phyloP scores from a whole-genome alignment of 2,797 vertebrate species.

The Sebastes hubbsi region DNA sequence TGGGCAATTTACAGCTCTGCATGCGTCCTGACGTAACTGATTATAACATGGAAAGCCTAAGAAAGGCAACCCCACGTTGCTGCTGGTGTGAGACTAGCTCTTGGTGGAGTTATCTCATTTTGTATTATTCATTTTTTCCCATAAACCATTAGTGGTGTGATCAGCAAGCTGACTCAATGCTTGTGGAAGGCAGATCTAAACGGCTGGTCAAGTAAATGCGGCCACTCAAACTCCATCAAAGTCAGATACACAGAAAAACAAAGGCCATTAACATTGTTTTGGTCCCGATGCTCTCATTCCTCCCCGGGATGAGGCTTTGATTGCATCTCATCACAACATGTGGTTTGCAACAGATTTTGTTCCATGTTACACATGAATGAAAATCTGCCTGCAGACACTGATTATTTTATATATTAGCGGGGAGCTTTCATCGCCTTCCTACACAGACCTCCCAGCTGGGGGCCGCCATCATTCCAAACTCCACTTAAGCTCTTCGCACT shows the following conservation, averaged over 20 bases:
- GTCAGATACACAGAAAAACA: conserved; percentile 31
- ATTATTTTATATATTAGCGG: conserved; percentile 70
- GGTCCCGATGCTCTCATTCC: conserved; percentile 45
- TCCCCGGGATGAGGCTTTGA: conserved; percentile 57
- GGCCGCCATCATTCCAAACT: conserved; percentile 45
- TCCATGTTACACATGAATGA: conserved; percentile 60
- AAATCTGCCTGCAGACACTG: conserved; percentile 57
- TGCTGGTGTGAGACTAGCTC: conserved; percentile 34
- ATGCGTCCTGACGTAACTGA: conserved; percentile 57
- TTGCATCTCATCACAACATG: conserved; percentile 63
- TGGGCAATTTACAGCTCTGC: conserved; percentile 35
- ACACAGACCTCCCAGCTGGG: conserved; percentile 67
- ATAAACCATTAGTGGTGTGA: conserved; percentile 48
- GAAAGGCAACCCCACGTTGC: conserved; percentile 37
- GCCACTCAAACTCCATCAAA: conserved; percentile 28
- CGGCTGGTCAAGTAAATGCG: conserved; percentile 25
- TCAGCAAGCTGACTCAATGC: conserved; percentile 29
- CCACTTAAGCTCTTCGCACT: conserved; percentile 67
- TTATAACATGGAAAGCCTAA: conserved; percentile 60
- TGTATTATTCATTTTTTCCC: conserved; percentile 35
- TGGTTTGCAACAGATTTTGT: conserved; percentile 65
- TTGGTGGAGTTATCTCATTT: conserved; percentile 46
- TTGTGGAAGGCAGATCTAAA: conserved; percentile 31
- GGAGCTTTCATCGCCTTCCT: conserved; percentile 57
- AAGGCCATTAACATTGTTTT: conserved; percentile 43